A percentile compares a stretch with the other conserved stretches of the same genome.
Conservation (phyloP, 1,140 invertebrate species). For the Physella acuta region DNA sequence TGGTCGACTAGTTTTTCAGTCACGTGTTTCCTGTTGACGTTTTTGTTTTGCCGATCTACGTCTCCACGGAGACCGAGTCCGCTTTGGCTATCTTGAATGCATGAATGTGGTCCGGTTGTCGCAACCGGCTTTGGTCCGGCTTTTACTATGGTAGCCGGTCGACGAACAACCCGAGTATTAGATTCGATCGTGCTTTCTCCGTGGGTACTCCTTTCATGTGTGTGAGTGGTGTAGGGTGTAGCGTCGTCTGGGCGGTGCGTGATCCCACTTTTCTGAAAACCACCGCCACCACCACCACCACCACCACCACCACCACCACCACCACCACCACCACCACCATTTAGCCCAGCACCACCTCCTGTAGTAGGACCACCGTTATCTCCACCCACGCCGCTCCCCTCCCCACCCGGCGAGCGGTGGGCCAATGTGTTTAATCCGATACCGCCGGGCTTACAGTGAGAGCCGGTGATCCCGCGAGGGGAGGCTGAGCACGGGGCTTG, state of each 20-base stretch:
- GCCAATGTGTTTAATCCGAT: not conserved
- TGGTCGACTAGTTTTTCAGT: no score
- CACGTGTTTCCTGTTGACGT: no score
- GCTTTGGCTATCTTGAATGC: no score
- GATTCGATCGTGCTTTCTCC: not conserved
- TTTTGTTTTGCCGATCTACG: no score
- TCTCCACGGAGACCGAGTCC: no score
- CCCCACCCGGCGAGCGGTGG: not conserved
- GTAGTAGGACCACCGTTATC: not conserved
- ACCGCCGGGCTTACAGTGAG: not conserved
- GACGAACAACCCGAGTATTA: not conserved
- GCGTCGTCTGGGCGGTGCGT: no score
- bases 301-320: not conserved
- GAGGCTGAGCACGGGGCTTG: not conserved
- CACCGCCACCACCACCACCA: not conserved
- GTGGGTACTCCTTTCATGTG: no score
- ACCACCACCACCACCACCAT: not conserved
- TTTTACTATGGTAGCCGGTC: no score
- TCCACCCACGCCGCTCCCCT: not conserved
- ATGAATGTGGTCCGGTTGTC: no score
- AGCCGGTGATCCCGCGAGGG: not conserved
- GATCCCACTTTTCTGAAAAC: no score
- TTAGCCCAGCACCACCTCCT: not conserved
- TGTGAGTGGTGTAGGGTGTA: no score
- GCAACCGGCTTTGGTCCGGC: no score